Conservation (phyloP, 2,797 vertebrate genomes). For the Enteromius argenteus region DNA sequence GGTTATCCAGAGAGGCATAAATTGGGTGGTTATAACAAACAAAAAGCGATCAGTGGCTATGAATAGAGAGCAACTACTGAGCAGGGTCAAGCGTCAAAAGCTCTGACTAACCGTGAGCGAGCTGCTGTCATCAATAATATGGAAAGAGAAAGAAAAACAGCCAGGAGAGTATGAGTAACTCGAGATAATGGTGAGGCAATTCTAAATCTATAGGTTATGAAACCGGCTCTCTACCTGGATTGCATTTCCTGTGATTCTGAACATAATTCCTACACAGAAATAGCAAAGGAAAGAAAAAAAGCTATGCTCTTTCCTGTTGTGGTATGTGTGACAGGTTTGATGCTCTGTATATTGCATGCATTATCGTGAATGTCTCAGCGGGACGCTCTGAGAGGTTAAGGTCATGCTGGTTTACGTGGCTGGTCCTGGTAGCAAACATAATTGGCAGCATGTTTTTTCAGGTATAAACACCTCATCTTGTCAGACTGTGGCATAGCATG, state of each 20-base stretch:
- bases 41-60: slow-evolving; percentile 80
- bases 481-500: slow-evolving; percentile 49
- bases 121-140: slow-evolving; percentile 76
- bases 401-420: slow-evolving; percentile 35
- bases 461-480: slow-evolving; percentile 54
- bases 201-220: slow-evolving; percentile 40
- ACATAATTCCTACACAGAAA: slow-evolving; percentile 13
- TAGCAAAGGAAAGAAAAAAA: neutral
- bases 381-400: slow-evolving; percentile 17
- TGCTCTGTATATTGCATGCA: slow-evolving; percentile 10
- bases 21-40: slow-evolving; percentile 79
- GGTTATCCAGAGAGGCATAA: slow-evolving; percentile 70
- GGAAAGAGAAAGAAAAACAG: slow-evolving; percentile 66
- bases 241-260: neutral
- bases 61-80: slow-evolving; percentile 72
- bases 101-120: slow-evolving; percentile 72
- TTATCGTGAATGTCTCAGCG: slow-evolving; percentile 4
- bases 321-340: slow-evolving; percentile 5
- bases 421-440: slow-evolving; percentile 45
- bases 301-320: neutral
- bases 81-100: slow-evolving; percentile 78
- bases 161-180: slow-evolving; percentile 40
- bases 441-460: slow-evolving; percentile 51
- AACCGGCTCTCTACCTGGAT: neutral
- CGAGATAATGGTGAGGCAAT: slow-evolving; percentile 19